Conservation (phyloP, 2,888 invertebrate genomes). For the Phyllotreta striolata region DNA sequence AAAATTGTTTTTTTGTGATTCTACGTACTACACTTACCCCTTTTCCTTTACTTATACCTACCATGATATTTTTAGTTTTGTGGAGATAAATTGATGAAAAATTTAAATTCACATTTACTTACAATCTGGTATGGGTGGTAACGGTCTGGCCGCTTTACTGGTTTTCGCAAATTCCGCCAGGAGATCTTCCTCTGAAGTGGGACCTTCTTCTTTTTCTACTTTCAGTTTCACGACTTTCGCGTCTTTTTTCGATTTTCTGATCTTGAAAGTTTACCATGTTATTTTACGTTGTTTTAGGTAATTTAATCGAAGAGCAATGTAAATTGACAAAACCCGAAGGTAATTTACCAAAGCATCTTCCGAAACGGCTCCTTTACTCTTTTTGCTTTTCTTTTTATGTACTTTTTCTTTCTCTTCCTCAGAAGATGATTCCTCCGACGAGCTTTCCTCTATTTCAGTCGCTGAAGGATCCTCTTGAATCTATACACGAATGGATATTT, state of each 20-base stretch:
- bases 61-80: too few relatives aligned
- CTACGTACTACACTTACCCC: too few relatives aligned
- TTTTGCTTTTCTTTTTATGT: conserved; percentile 49
- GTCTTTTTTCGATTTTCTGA: conserved; percentile 26
- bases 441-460: not conserved
- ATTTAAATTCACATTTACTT: not conserved
- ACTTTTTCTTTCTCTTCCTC: conserved; percentile 24
- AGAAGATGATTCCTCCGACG: conserved; percentile 1
- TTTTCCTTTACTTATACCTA: too few relatives aligned
- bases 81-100: too few relatives aligned
- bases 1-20: too few relatives aligned
- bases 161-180: conserved; percentile 31
- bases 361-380: conserved; percentile 5
- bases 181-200: conserved; percentile 5
- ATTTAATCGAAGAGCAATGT: too few relatives aligned
- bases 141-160: conserved; percentile 63
- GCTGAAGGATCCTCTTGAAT: not conserved
- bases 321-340: not conserved
- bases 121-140: conserved; percentile 7
- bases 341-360: conserved; percentile 18
- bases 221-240: conserved; percentile 23
- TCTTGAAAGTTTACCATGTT: conserved; percentile 1
- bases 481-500: not conserved
- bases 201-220: conserved; percentile 19
- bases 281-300: too few relatives aligned